A percentile compares a stretch with the other conserved stretches of the same genome.
Conservation (phyloP, 2,888 invertebrate genomes). For the Asteroscopus sphinx region DNA sequence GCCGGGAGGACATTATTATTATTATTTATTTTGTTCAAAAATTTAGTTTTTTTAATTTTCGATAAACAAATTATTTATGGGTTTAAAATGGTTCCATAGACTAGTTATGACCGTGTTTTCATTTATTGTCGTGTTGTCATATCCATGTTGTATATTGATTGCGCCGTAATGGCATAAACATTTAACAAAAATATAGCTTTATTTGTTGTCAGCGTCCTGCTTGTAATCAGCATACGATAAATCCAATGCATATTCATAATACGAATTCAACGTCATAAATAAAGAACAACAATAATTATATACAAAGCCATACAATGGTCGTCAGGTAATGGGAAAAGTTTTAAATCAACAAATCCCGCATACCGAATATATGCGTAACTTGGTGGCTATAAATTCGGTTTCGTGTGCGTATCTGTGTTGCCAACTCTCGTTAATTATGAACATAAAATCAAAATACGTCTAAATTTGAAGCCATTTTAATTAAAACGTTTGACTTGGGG, state of each 20-base stretch:
- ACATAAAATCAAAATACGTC: constrained; percentile 37
- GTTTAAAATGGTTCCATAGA: too few species aligned
- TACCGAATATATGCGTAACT: constrained; percentile 39
- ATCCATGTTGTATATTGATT: too few species aligned
- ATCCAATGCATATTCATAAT: constrained; percentile 42
- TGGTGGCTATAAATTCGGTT: constrained; percentile 53
- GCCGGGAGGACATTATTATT: too few species aligned
- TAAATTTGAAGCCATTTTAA: constrained; percentile 28
- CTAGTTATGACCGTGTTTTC: too few species aligned
- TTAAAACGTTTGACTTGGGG: constrained; percentile 8
- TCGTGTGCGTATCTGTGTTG: constrained; percentile 37
- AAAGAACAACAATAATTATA: constrained; percentile 50
- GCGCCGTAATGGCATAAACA: background rate
- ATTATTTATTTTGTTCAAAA: too few species aligned
- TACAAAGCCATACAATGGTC: constrained; percentile 50
- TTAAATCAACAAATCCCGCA: constrained; percentile 63
- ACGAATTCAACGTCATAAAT: constrained; percentile 38
- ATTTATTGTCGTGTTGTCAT: too few species aligned
- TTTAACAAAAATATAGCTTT: constrained; percentile 4
- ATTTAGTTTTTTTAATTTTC: too few species aligned
- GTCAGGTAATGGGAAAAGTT: constrained; percentile 67
- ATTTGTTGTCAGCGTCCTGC: constrained; percentile 1
- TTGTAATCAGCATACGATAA: constrained; percentile 31
- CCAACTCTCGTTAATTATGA: constrained; percentile 36
- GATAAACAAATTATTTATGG: too few species aligned